Base-by-base conservation (phyloP, 2,113 vertebrate genomes). In the Tenebrosternarchus preto region DNA sequence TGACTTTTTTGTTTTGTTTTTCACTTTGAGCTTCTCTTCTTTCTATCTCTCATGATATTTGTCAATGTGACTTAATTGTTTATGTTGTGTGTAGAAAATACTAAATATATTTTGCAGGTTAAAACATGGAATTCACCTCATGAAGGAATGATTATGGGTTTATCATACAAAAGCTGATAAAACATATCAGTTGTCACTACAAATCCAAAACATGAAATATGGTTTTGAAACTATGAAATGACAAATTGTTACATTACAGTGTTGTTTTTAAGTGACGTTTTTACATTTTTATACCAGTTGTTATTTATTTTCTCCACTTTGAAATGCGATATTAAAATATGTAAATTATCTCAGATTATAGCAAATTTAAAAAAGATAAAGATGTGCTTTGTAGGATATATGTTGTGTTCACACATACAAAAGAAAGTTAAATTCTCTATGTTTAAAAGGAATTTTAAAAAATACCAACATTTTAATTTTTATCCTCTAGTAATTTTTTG, bases 221-320 rank as follows among this genome's bases (percentile, higher is more conserved):
- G 79, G 87, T 91, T 93, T 93, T 93, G 92, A 83, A 94, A 92
- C 91, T 93, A 92, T 93, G 91, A 92, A 92, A 92, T 90, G 84
- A 91, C 81, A 78, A 76, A 80, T 91, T 89, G 80, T 92, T 89
- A 88, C 86, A 86, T 83, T 80, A 71, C 87, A 86, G 85, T 89
- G 86, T 89, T 90, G 36, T 70, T 79, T 64, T 53, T 82, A 68
- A 17, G 68, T 83, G 2, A 77, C 66, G 77, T 82, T 59, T 81
- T 83, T 85, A 75, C 5, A 29, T 69, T 43, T 22, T 39, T 12
- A 22, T 69, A 70, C 27, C 1, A 8, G 20, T 36, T n/a, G 1
- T 17, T 50, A 19, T 73, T 39, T 39, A 61, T 67, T 36, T 46
- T 36, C 12, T 33, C 64, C 20, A 12, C 63, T 20, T 24, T 63